Evolutionary conservation across 2,888 invertebrate species (phyloP), one percentile per base, ranked within the genome.

Genomic region (Cristatella mucedo): DNA sequence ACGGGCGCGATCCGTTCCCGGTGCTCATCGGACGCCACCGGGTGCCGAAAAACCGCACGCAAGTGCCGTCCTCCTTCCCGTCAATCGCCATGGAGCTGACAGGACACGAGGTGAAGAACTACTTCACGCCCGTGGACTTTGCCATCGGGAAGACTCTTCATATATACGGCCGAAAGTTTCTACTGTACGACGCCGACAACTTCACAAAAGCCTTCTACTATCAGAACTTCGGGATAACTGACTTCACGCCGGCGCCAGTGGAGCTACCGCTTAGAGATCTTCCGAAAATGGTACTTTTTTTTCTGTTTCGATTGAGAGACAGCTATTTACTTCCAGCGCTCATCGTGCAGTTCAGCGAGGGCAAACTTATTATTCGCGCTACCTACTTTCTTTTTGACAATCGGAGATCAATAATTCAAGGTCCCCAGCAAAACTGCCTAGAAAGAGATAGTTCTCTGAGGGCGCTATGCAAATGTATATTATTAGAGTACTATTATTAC

Each of bases 161-260:
- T 13, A 54, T 69, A 6, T 66, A 66, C 45, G 64, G 63, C 18
- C 53, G 66, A 33, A 55, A 66, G 21, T 79, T 85, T 65, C 68
- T 83, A 6, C 63, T 86, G 3, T 77, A 75, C 49, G 80, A 85
- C 59, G 82, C 82, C 57, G 84, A 85, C 56, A 61, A 69, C 15
- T 83, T 81, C 63, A 84, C 85, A 0, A 73, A 82, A 49, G 74
- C 73, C 47, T 85, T 80, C 64, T 85, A 74, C 60, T 71, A 74
- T 45, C 56, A 61, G 40, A 56, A 66, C 44, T 67, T 66, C 43
- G 63, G 64, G 24, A 48, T 64, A 33, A 63, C 61, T 11, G 64
- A 68, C 18, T 67, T 68, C 53, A 54, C 55, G 4, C 56, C 64
- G 1, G 54, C 68, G 13, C 60, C 64, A 40, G 57, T 68, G 3